These are phyloP conservation scores for Leptestheria dahalacensis DNA, from an alignment of 1,140 invertebrate genomes.

Conservation along the genomic window DNA sequence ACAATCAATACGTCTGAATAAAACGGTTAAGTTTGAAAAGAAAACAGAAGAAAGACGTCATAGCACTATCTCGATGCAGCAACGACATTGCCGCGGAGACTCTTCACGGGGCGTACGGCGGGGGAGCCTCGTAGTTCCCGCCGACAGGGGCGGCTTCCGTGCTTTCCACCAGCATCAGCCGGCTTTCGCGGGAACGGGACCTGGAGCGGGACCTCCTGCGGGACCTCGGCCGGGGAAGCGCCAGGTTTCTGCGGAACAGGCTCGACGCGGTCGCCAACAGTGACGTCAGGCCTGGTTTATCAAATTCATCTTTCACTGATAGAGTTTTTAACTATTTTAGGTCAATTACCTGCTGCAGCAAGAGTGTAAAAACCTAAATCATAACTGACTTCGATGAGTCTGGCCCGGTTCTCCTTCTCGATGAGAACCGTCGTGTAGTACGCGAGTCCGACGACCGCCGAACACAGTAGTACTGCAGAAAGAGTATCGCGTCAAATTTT, in stretches of 20 bases:
- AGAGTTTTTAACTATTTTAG: neutral
- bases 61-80: neutral
- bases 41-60: neutral
- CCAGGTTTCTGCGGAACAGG: slow-evolving; percentile 14
- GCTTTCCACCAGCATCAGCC: slow-evolving; percentile 23
- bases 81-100: neutral
- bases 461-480: slow-evolving; percentile 32
- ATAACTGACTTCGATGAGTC: slow-evolving; percentile 32
- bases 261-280: slow-evolving; percentile 25
- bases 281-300: slow-evolving; percentile 23
- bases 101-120: slow-evolving; percentile 25
- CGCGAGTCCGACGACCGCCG: slow-evolving; percentile 36
- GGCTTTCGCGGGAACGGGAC: slow-evolving; percentile 24
- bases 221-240: slow-evolving; percentile 17
- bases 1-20: too few relatives aligned
- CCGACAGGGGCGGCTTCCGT: neutral
- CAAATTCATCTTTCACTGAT: neutral
- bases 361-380: slow-evolving; percentile 39
- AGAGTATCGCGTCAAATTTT: neutral
- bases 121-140: slow-evolving; percentile 22
- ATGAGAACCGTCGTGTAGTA: slow-evolving; percentile 35
- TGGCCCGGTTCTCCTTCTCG: slow-evolving; percentile 28
- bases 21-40: too few relatives aligned
- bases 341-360: slow-evolving; percentile 33
- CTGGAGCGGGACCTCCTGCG: slow-evolving; percentile 17